Conservation (phyloP, 2,797 vertebrate genomes). For the Anguilla obscura region DNA sequence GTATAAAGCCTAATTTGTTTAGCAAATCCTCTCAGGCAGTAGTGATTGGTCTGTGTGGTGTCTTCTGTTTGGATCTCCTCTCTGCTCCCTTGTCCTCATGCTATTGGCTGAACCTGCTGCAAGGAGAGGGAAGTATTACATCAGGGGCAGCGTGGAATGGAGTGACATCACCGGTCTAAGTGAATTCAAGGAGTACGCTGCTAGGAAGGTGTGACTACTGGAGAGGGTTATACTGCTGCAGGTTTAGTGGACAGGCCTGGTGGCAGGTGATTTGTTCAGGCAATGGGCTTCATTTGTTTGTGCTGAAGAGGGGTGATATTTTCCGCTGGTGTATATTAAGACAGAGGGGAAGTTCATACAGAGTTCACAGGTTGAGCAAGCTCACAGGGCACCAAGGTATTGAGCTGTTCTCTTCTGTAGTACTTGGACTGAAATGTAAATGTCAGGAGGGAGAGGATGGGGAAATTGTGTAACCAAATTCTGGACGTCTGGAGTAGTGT, state of each 20-base stretch:
- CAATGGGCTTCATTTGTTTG: not conserved
- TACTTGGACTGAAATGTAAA: not conserved
- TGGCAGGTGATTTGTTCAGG: not conserved
- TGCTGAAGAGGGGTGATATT: not conserved
- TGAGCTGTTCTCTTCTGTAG: not conserved
- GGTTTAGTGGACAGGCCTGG: not conserved
- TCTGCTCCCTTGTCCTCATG: slow-evolving; percentile 60
- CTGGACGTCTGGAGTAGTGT: not conserved
- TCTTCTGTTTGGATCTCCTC: slow-evolving; percentile 63
- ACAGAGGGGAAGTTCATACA: not conserved
- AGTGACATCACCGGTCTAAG: slow-evolving; percentile 48
- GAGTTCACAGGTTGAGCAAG: not conserved
- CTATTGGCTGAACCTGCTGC: slow-evolving; percentile 67
- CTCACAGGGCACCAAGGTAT: not conserved
- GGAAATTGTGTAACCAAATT: not conserved
- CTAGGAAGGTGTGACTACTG: not conserved
- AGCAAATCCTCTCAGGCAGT: slow-evolving; percentile 58
- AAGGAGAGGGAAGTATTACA: slow-evolving; percentile 37
- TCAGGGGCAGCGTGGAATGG: slow-evolving; percentile 27
- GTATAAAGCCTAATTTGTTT: slow-evolving; percentile 60
- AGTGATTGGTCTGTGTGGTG: slow-evolving; percentile 52
- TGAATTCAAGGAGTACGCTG: slow-evolving; percentile 42
- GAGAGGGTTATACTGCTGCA: slow-evolving; percentile 10
- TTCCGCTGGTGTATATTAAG: not conserved
- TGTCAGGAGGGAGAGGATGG: not conserved